phyloP scores from a whole-genome alignment of 2,888 invertebrate species.

The Stictocephala bisonia region DNA sequence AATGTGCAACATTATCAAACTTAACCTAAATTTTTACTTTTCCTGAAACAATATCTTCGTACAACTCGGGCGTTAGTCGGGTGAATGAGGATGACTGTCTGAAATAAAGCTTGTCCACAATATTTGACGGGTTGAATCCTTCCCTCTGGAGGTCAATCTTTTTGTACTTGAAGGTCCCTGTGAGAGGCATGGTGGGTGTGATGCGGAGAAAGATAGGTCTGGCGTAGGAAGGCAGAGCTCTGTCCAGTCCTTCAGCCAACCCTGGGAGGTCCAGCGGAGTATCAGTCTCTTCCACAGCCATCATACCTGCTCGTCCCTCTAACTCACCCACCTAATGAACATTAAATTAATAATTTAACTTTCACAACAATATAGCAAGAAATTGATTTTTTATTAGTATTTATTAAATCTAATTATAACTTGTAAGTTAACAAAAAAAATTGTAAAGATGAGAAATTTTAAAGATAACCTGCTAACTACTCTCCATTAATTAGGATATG shows the following conservation, averaged over 20 bases:
- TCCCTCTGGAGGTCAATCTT: slow-evolving; percentile 85
- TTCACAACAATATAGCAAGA: no score
- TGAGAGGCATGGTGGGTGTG: slow-evolving; percentile 80
- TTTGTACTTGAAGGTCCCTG: slow-evolving; percentile 92
- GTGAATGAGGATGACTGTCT: slow-evolving; percentile 64
- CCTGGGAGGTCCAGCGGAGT: slow-evolving; percentile 70
- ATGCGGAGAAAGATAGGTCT: slow-evolving; percentile 89
- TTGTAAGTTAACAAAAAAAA: no score
- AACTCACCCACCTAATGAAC: slow-evolving; percentile 75
- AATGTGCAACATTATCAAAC: neutral
- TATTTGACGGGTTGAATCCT: slow-evolving; percentile 79
- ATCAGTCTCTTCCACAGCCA: slow-evolving; percentile 81
- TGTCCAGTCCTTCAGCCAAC: slow-evolving; percentile 75
- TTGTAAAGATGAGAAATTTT: no score
- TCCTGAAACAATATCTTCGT: slow-evolving; percentile 65
- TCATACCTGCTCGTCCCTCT: slow-evolving; percentile 95
- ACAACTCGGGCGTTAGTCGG: slow-evolving; percentile 66
- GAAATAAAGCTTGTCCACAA: slow-evolving; percentile 69
- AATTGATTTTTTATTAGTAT: no score
- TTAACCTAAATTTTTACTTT: slow-evolving; percentile 70
- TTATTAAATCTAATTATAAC: no score
- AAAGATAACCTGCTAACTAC: no score
- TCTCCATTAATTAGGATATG: no score
- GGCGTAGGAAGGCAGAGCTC: slow-evolving; percentile 85
- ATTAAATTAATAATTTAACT: no score